Base-by-base conservation (phyloP, 1,140 invertebrate genomes). In the Drosophila ohnishii region DNA sequence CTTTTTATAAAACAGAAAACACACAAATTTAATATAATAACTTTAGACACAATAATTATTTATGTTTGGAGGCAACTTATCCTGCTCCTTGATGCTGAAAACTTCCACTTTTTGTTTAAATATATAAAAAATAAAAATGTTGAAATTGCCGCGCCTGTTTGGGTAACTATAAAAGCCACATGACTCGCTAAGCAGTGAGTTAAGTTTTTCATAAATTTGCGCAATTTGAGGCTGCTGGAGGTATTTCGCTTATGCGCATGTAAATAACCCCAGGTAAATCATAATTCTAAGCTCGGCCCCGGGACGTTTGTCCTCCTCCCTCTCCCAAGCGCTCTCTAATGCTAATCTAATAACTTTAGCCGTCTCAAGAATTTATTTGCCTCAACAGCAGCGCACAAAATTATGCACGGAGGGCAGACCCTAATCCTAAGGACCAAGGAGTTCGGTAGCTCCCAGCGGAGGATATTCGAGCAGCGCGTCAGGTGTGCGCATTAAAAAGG, bases 271-370 rank as follows among this genome's bases (percentile, higher is more conserved):
- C 32, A 64, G 70, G 39, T 88, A 88, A 89, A 88, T 88, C 84
- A 88, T 88, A 80, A 88, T 89, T 80, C 74, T 75, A 84, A 84
- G 84, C 85, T 88, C 59, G 67, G 82, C 69, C 47, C 63, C 44
- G 42, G 75, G 55, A 45, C 61, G 59, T 32, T 45, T 77, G 42
- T 25, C 73, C 35, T 55, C 16, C 48, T 14, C 4, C 50, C 25
- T 14, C 55, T 45, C 39, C 50, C 60, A 14, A 11, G 53, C 16
- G 22, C 61, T 64, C 73, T 65, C 84, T 89, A 89, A 88, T 88
- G 84, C 85, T 88, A 88, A 88, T 88, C 84, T 88, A 88, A 88
- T 88, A 88, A 88, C 84, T 88, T 88, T 84, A 84, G 84, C 85
- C 64, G 85, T 80, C 84, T 74, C 53, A 71, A 78, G 62, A 84